Evolutionary conservation across 1,140 invertebrate genomes (phyloP), one percentile per base, ranked within the genome.

Genomic region (Aphis craccivora): DNA sequence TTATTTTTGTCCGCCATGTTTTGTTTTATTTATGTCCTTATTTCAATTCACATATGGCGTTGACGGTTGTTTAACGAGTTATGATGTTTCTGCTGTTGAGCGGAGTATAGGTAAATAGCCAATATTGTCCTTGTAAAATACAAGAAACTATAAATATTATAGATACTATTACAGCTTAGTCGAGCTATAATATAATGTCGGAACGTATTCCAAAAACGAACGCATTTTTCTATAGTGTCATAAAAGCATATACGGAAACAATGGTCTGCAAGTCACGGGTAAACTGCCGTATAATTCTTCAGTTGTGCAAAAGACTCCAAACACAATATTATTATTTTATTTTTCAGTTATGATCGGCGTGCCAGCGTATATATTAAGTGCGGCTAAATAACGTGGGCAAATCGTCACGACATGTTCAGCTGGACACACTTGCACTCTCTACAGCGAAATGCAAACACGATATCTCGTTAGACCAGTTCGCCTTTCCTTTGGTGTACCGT

Each of bases 381-480:
- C 51, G 87, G 30, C 45, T 30, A 89, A 53, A 40, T 55, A 55
- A 55, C 51, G 23, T 25, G 48, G 35, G n/a, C 48, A 23, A 89
- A 23, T 55, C 48, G 35, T 40, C 30, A 89, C 88, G 51, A 37
- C 48, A 23, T 37, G 87, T 89, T 89, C 35, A 6, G 60, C 83
- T 55, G 35, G 51, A 89, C 35, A 37, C 88, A 89, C 88, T 89
- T 89, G 51, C 88, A 89, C 88, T 89, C 88, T 89, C 90, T 76
- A 91, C 30, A n/a, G 60, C 60, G n/a, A 76, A 76, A n/a, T 76
- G 60, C 90, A 48, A 81, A 91, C 40, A 81, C 60, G 90, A 76
- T 76, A 81, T 91, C 55, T 81, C 14, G 60, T 91, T 37, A 91
- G 60, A 91, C 90, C 90, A 76, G 90, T 91, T 91, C 60, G 40